Percentiles rank a stretch among this genome's conserved stretches.
phyloP scores from a whole-genome alignment of 2,888 invertebrate genomes.

The Dendrolimus pini region DNA sequence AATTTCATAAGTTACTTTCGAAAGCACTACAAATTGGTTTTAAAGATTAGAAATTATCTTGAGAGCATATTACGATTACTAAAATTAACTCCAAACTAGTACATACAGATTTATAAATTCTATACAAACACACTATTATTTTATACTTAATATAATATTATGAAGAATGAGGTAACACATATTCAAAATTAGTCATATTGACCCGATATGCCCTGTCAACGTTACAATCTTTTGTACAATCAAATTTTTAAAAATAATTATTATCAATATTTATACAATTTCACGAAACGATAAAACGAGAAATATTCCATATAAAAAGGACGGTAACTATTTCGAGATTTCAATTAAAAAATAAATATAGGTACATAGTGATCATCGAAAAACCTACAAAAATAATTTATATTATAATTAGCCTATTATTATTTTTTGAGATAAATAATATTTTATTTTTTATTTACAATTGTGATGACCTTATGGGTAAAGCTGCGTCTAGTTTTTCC shows the following conservation, averaged over 20 bases:
- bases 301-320: constrained; percentile 17
- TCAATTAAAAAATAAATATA: constrained; percentile 4
- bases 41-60: background rate
- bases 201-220: constrained; percentile 3
- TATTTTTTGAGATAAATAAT: too few relatives aligned
- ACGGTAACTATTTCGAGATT: constrained; percentile 23
- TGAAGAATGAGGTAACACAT: background rate
- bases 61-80: background rate
- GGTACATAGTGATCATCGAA: too few relatives aligned
- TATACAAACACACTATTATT: background rate
- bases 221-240: constrained; percentile 1
- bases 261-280: background rate
- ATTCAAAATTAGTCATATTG: background rate
- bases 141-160: background rate
- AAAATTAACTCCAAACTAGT: background rate
- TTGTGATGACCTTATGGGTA: too few relatives aligned
- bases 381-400: too few relatives aligned
- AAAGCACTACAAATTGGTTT: too few relatives aligned
- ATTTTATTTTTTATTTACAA: too few relatives aligned
- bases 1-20: too few relatives aligned
- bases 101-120: background rate
- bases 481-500: too few relatives aligned
- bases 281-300: constrained; percentile 6
- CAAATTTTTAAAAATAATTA: background rate
- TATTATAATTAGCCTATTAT: too few relatives aligned